Conservation (phyloP, 2,888 invertebrate species). For the Selenia dentaria region DNA sequence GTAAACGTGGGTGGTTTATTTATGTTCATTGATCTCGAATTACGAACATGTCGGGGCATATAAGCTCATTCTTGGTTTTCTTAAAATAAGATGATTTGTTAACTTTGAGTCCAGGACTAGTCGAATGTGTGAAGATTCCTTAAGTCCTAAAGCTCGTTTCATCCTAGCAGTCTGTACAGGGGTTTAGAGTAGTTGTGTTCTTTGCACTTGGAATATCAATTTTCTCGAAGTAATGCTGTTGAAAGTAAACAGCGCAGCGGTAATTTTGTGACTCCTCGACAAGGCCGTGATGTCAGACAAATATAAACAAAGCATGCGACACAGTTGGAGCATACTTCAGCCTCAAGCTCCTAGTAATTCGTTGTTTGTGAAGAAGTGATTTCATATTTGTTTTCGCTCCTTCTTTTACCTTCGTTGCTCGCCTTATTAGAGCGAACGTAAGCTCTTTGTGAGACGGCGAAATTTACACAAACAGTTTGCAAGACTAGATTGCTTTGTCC, state of each 20-base stretch:
- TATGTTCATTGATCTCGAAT: slow-evolving; percentile 33
- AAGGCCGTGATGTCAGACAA: slow-evolving; percentile 46
- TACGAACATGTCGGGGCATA: too few species aligned
- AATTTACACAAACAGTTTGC: slow-evolving; percentile 45
- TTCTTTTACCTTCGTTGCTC: slow-evolving; percentile 46
- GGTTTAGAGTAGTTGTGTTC: too few species aligned
- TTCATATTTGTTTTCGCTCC: slow-evolving; percentile 58
- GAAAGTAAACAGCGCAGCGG: slow-evolving; percentile 35
- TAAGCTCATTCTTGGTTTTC: slow-evolving; percentile 35
- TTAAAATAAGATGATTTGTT: slow-evolving; percentile 14
- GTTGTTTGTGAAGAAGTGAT: slow-evolving; percentile 58
- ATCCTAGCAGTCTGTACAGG: too few species aligned
- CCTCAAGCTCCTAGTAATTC: slow-evolving; percentile 55
- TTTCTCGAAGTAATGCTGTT: too few species aligned
- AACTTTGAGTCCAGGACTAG: too few species aligned
- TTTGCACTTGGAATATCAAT: too few species aligned
- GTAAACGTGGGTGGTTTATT: slow-evolving; percentile 42
- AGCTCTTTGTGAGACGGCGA: slow-evolving; percentile 47
- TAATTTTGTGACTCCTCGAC: slow-evolving; percentile 44
- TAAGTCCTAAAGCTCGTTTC: too few species aligned
- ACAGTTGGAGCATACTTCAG: slow-evolving; percentile 38
- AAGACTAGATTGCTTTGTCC: slow-evolving; percentile 36
- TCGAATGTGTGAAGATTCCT: too few species aligned
- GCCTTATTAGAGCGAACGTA: slow-evolving; percentile 48
- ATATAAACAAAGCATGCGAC: slow-evolving; percentile 59